phyloP scores from a whole-genome alignment of 2,113 vertebrate species.

The Callopanchax toddi region DNA sequence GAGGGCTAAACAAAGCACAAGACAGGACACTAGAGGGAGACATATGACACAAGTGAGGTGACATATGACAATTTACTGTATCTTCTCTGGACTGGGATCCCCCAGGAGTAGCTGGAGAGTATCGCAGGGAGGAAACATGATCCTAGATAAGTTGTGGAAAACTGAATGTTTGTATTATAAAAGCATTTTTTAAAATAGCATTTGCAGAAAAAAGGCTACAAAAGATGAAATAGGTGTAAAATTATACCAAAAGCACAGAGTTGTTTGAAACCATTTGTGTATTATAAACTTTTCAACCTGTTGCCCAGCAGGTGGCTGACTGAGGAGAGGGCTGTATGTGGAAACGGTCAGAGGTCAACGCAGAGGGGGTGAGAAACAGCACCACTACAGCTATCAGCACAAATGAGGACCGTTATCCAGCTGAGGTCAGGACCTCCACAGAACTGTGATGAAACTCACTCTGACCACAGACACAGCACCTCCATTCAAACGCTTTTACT shows the following conservation, averaged over 20 bases:
- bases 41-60: no score
- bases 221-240: not conserved
- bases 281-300: not conserved
- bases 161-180: no score
- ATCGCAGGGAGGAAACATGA: no score
- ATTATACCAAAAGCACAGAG: not conserved
- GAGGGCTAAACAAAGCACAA: no score
- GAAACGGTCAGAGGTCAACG: conserved; percentile 46
- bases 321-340: conserved; percentile 24
- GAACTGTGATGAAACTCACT: conserved; percentile 44
- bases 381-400: conserved; percentile 2
- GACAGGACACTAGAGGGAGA: no score
- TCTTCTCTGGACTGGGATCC: no score
- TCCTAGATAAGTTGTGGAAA: no score
- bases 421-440: conserved; percentile 49
- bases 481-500: conserved; percentile 7
- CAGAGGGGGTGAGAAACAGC: not conserved
- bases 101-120: no score
- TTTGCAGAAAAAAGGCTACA: not conserved
- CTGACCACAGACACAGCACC: conserved; percentile 4
- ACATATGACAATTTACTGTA: no score
- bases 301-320: not conserved
- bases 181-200: no score
- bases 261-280: not conserved
- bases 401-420: conserved; percentile 28